phyloP scores from a whole-genome alignment of 2,888 invertebrate genomes.

The Metopia argyrocephala region DNA sequence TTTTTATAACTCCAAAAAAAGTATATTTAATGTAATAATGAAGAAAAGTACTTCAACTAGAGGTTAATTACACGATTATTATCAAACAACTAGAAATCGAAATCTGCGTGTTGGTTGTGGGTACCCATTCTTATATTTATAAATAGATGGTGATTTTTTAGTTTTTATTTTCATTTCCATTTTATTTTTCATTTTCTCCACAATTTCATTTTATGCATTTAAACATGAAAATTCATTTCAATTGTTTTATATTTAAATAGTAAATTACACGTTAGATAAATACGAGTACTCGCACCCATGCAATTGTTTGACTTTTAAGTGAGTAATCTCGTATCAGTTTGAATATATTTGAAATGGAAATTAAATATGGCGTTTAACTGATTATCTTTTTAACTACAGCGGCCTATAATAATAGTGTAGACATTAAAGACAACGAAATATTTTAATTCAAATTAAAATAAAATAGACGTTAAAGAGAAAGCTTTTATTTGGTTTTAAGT shows the following conservation, averaged over 20 bases:
- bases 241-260: slow-evolving; percentile 31
- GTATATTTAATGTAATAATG: neutral
- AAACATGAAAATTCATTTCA: slow-evolving; percentile 44
- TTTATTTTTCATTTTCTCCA: neutral
- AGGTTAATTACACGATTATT: neutral
- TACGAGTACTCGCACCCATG: neutral
- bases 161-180: neutral
- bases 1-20: too few relatives aligned
- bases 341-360: neutral
- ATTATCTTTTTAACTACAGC: slow-evolving; percentile 29
- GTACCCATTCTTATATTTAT: too few relatives aligned
- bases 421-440: slow-evolving; percentile 13
- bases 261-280: slow-evolving; percentile 24
- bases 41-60: neutral
- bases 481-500: slow-evolving; percentile 16
- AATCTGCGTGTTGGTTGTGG: neutral
- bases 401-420: neutral
- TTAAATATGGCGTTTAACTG: slow-evolving; percentile 26
- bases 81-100: neutral
- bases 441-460: neutral
- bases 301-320: slow-evolving; percentile 5
- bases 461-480: slow-evolving; percentile 13
- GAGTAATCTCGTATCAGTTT: neutral
- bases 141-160: slow-evolving; percentile 26
- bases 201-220: neutral